These are phyloP conservation scores for Pteronotus mesoamericanus DNA, from an alignment of 2,797 vertebrate species.

Conservation along the genomic window DNA sequence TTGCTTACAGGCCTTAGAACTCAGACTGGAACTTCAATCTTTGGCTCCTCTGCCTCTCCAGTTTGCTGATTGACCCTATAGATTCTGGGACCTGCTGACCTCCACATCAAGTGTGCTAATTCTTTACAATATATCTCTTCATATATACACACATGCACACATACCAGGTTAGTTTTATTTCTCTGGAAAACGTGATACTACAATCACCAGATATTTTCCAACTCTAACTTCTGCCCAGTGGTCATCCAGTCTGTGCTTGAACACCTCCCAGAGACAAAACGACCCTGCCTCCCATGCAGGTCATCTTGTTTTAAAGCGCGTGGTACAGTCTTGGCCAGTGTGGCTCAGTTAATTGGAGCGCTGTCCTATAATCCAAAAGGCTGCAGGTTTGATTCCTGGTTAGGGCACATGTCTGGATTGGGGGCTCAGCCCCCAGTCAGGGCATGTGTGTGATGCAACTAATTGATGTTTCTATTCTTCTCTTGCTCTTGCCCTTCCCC, in stretches of 20 bases:
- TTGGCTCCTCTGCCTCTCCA: not conserved
- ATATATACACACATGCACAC: not conserved
- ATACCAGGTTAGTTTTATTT: not conserved
- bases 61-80: not conserved
- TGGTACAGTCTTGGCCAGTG: not conserved
- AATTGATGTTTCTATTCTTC: not conserved
- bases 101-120: not conserved
- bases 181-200: not conserved
- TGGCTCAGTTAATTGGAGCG: not conserved
- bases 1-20: not conserved
- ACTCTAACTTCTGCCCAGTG: not conserved
- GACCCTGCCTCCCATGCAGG: not conserved
- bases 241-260: not conserved
- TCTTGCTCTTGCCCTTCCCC: too few relatives aligned
- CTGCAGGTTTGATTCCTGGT: not conserved
- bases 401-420: not conserved
- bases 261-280: not conserved
- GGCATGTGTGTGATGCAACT: not conserved
- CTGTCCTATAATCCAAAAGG: not conserved
- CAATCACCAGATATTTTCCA: not conserved
- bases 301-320: not conserved
- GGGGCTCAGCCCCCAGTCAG: not conserved
- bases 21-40: not conserved
- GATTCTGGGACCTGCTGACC: not conserved
- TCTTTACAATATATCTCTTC: not conserved